Conservation (phyloP, 2,113 vertebrate species). For the Amazona guildingii region DNA sequence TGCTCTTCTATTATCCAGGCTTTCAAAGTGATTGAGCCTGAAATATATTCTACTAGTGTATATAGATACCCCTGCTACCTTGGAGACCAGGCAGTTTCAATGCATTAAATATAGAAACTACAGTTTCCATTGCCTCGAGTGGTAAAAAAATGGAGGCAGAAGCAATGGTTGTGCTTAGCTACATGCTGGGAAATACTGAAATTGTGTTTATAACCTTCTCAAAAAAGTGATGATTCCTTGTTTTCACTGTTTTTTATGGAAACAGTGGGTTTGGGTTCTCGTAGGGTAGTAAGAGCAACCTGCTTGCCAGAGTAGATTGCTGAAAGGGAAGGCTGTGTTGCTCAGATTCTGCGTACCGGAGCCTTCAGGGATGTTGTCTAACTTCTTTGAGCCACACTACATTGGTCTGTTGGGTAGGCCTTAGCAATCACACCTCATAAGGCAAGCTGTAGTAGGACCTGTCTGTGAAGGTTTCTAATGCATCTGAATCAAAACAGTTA, state of each 20-base stretch:
- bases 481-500: background rate
- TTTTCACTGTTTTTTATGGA: background rate
- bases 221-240: background rate
- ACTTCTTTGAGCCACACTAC: background rate
- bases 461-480: background rate
- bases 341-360: accelerated
- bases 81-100: conserved; percentile 60
- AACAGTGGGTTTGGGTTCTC: background rate
- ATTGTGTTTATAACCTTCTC: background rate
- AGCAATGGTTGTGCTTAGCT: background rate
- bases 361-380: background rate
- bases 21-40: conserved; percentile 72
- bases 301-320: background rate
- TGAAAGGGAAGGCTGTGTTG: background rate
- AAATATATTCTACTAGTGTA: conserved; percentile 43
- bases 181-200: background rate
- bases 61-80: conserved; percentile 55
- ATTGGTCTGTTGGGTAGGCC: background rate
- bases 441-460: background rate
- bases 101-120: conserved; percentile 53
- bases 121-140: conserved; percentile 47
- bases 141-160: conserved; percentile 45
- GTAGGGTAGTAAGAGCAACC: background rate
- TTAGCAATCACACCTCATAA: background rate
- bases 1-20: conserved; percentile 57